A percentile compares a stretch with the other conserved stretches of the same genome.
Conservation (phyloP, 2,888 invertebrate genomes). For the Drosophila neonasuta region DNA sequence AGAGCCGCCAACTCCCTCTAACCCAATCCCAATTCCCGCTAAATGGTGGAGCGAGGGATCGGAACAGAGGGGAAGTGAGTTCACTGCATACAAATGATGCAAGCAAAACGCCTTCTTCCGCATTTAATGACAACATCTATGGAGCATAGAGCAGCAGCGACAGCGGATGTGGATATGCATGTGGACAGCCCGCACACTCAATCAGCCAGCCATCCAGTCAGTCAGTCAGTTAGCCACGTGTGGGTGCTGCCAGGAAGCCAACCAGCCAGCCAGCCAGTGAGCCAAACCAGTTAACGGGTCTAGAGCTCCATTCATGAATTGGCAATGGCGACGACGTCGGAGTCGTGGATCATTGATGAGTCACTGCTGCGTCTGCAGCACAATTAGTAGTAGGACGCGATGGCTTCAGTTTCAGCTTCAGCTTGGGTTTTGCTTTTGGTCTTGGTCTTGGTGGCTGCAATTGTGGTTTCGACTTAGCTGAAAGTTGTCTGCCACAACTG, state of each 20-base stretch:
- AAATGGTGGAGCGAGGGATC: not conserved
- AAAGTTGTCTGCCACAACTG: conserved; percentile 55
- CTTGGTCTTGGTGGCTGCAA: conserved; percentile 1
- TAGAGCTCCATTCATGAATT: conserved; percentile 60
- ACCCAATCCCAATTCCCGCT: conserved; percentile 32
- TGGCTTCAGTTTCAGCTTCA: conserved; percentile 18
- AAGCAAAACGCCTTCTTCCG: conserved; percentile 70
- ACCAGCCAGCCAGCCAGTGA: conserved; percentile 27
- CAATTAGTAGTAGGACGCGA: conserved; percentile 63
- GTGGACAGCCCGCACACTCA: conserved; percentile 36
- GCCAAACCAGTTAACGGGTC: conserved; percentile 44
- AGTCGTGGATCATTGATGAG: conserved; percentile 36
- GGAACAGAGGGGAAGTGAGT: conserved; percentile 7
- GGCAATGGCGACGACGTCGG: conserved; percentile 55
- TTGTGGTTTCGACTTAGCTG: conserved; percentile 2
- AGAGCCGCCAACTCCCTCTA: conserved; percentile 48
- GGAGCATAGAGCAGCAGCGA: conserved; percentile 47
- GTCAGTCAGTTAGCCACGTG: conserved; percentile 45
- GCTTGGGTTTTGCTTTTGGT: conserved; percentile 1
- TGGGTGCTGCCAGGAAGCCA: conserved; percentile 62
- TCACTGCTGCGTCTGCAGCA: conserved; percentile 37
- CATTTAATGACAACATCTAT: conserved; percentile 56
- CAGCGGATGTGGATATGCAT: conserved; percentile 67
- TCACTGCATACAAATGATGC: conserved; percentile 64
- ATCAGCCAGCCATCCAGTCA: conserved; percentile 10